Conservation (phyloP, 2,888 invertebrate genomes). For the Cephus pygmeus region DNA sequence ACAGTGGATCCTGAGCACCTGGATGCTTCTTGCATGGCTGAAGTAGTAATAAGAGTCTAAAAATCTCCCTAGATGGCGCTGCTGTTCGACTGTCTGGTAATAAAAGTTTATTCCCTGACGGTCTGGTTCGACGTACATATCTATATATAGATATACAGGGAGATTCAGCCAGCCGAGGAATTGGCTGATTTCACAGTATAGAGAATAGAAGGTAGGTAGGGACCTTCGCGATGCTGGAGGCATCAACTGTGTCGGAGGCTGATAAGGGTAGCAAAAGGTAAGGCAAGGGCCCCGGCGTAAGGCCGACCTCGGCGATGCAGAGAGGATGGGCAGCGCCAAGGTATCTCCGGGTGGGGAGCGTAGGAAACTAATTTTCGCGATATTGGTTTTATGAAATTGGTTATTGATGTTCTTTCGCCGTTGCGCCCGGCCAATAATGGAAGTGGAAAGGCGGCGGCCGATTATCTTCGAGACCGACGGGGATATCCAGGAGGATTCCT, state of each 20-base stretch:
- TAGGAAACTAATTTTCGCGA: constrained; percentile 60
- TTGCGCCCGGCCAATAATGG: constrained; percentile 41
- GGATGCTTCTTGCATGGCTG: neutral
- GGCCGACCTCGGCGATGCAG: neutral
- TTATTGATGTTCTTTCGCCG: constrained; percentile 58
- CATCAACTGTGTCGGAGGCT: neutral
- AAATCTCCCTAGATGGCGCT: neutral
- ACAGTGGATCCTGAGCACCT: neutral
- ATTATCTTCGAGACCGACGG: constrained; percentile 35
- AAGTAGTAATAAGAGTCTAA: neutral
- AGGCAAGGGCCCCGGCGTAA: neutral
- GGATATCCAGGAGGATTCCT: constrained; percentile 33
- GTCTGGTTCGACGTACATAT: neutral
- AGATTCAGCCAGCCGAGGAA: neutral
- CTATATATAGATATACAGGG: neutral
- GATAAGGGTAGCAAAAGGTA: neutral
- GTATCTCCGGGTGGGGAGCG: neutral
- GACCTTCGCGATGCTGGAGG: neutral
- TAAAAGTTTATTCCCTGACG: neutral
- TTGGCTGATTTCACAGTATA: neutral
- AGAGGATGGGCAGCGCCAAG: neutral
- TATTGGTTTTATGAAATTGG: constrained; percentile 62
- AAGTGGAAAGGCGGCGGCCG: constrained; percentile 36
- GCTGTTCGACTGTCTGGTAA: neutral
- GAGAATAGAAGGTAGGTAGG: neutral